These are phyloP conservation scores for Epicauta chinensis DNA, from an alignment of 1,140 invertebrate species.

Conservation along the genomic window DNA sequence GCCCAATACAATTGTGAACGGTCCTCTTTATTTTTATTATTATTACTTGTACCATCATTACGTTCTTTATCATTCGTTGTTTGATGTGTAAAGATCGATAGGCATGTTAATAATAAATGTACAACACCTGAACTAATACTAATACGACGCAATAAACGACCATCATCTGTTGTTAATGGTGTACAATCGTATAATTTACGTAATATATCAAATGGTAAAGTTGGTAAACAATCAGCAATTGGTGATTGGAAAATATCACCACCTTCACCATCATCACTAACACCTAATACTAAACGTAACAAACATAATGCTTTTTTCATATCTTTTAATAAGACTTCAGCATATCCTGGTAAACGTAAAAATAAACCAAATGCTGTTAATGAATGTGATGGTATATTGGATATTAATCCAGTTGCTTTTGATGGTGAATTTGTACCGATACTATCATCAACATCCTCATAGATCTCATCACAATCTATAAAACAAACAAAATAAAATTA, in stretches of 20 bases:
- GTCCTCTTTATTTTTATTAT: constrained; percentile 48
- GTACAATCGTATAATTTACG: constrained; percentile 72
- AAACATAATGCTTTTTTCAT: constrained; percentile 78
- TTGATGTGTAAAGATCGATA: constrained; percentile 79
- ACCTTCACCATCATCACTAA: constrained; percentile 84
- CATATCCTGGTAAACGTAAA: constrained; percentile 80
- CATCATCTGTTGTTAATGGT: constrained; percentile 75
- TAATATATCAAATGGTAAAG: constrained; percentile 81
- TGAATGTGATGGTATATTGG: constrained; percentile 77
- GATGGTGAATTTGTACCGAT: constrained; percentile 39
- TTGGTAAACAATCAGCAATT: constrained; percentile 70
- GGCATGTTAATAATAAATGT: constrained; percentile 75
- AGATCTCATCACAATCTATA: constrained; percentile 59
- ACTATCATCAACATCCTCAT: constrained; percentile 57
- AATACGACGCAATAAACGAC: constrained; percentile 66
- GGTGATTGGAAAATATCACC: constrained; percentile 71
- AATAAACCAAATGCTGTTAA: constrained; percentile 85
- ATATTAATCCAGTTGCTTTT: constrained; percentile 34
- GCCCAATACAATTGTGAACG: constrained; percentile 91
- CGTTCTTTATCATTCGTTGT: constrained; percentile 30
- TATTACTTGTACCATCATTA: constrained; percentile 21
- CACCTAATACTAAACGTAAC: constrained; percentile 76
- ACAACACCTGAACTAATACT: constrained; percentile 78
- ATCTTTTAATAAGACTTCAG: constrained; percentile 78
- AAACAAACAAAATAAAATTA: no score